These are phyloP conservation scores for Rhynchotus rufescens DNA, from an alignment of 2,797 vertebrate species.

Conservation along the genomic window DNA sequence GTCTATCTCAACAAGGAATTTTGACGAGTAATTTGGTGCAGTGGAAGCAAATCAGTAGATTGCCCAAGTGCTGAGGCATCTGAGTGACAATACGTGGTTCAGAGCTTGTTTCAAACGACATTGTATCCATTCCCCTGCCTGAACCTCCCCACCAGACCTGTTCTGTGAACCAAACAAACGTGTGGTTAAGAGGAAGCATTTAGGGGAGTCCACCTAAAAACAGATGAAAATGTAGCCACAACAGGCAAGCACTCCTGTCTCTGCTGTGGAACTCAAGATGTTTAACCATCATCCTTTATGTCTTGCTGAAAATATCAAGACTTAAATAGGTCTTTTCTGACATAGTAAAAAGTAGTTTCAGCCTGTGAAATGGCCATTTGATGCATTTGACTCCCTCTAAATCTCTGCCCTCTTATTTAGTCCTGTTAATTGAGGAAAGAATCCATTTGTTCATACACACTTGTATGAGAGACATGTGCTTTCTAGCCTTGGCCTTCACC, in stretches of 20 bases:
- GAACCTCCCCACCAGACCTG: background rate
- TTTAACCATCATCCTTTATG: background rate
- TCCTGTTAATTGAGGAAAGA: background rate
- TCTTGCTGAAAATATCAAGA: background rate
- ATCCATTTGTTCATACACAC: background rate
- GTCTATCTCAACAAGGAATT: background rate
- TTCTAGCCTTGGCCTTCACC: background rate
- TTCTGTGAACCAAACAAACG: background rate
- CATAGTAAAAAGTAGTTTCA: background rate
- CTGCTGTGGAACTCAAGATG: background rate
- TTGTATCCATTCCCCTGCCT: background rate
- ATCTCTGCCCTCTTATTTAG: background rate
- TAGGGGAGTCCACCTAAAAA: background rate
- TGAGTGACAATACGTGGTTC: fast-evolving
- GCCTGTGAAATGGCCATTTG: background rate
- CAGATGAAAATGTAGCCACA: fast-evolving
- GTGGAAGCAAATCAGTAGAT: background rate
- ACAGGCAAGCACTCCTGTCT: fast-evolving
- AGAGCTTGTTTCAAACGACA: background rate
- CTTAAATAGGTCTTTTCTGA: background rate
- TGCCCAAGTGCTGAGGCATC: background rate
- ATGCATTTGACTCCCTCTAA: background rate
- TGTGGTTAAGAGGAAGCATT: background rate
- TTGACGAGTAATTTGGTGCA: background rate
- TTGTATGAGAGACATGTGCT: background rate